Conservation (phyloP, 2,113 vertebrate species). For the Halcyon malimbica region DNA sequence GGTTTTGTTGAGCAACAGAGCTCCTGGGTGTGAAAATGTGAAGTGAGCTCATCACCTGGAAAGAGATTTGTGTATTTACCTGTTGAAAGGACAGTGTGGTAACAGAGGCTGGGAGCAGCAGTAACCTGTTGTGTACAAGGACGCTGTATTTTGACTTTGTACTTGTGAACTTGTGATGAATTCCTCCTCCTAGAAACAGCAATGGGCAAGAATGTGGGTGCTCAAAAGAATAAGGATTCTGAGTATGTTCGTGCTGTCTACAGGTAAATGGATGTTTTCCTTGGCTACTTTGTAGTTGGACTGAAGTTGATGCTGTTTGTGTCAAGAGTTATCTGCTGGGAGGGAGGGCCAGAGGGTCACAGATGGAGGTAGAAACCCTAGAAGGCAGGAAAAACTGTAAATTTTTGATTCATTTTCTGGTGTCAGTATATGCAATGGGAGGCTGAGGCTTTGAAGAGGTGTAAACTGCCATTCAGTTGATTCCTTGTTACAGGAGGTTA, state of each 20-base stretch:
- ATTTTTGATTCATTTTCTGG: not conserved
- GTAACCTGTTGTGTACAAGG: not conserved
- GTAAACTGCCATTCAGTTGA: not conserved
- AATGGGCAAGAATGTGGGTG: conserved; percentile 42
- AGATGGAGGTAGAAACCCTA: not conserved
- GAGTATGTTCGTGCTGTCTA: conserved; percentile 56
- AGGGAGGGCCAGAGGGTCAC: not conserved
- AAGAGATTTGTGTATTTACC: not conserved
- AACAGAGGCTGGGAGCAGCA: not conserved
- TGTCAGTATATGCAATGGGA: not conserved
- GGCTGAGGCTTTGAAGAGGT: not conserved
- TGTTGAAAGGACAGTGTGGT: not conserved
- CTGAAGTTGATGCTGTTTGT: not conserved
- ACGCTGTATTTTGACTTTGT: not conserved
- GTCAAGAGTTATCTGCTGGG: not conserved
- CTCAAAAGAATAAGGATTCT: conserved; percentile 53
- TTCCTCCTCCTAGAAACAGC: conserved; percentile 46
- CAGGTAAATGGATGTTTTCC: not conserved
- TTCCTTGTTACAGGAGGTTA: not conserved
- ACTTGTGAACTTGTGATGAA: not conserved
- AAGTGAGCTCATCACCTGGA: not conserved
- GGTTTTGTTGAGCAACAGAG: not conserved
- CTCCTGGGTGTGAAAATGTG: not conserved
- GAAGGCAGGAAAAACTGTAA: not conserved
- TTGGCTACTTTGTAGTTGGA: not conserved